These are phyloP conservation scores for Bufo bufo DNA, from an alignment of 2,113 vertebrate genomes.

Conservation along the genomic window DNA sequence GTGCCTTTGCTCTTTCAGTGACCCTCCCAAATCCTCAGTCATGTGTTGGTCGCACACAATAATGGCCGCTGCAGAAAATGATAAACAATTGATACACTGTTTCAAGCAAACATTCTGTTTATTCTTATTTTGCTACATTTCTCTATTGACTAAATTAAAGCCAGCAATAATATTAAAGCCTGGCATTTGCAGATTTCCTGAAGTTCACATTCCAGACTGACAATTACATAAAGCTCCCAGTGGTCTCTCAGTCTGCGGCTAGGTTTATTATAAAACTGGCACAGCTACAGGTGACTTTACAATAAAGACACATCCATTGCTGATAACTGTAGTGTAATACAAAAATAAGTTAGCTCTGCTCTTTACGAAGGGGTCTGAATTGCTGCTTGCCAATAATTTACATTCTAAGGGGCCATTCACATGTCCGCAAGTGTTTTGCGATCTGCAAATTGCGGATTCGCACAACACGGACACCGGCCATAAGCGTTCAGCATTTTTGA, in stretches of 20 bases:
- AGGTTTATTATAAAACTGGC: background rate
- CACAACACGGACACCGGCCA: too few relatives aligned
- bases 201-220: background rate
- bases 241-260: background rate
- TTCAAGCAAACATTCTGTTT: background rate
- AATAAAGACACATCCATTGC: background rate
- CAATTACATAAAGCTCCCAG: background rate
- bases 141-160: background rate
- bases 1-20: slow-evolving; percentile 21
- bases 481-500: too few relatives aligned
- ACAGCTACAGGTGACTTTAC: background rate
- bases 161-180: background rate
- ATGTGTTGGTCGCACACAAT: slow-evolving; percentile 18
- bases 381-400: background rate
- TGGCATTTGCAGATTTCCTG: background rate
- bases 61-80: slow-evolving; percentile 4
- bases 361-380: background rate
- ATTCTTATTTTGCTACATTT: background rate
- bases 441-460: too few relatives aligned
- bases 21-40: slow-evolving; percentile 18
- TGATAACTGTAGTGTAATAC: background rate
- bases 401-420: too few relatives aligned
- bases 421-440: too few relatives aligned
- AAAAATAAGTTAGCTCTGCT: background rate
- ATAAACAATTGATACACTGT: background rate